These are phyloP conservation scores for Sebastes glaucus DNA, from an alignment of 2,797 vertebrate species.

Conservation along the genomic window DNA sequence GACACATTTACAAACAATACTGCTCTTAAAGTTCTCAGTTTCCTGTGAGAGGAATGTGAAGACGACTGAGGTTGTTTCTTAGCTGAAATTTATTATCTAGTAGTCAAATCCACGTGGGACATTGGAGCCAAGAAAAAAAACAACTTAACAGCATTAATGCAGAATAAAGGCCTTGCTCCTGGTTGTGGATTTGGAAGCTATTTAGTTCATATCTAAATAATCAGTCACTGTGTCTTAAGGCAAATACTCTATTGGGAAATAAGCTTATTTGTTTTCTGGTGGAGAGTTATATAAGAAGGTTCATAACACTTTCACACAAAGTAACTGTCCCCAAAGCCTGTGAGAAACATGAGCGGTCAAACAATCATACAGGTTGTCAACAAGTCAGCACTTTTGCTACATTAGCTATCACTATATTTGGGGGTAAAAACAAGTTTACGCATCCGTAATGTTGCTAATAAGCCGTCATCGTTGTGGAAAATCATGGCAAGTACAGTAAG, in stretches of 20 bases:
- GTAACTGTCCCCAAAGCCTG: background rate
- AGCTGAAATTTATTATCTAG: background rate
- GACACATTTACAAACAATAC: background rate
- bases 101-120: background rate
- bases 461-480: background rate
- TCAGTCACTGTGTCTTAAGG: background rate
- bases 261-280: background rate
- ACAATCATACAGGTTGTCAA: background rate
- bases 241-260: background rate
- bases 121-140: background rate
- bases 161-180: background rate
- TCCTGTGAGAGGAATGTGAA: background rate
- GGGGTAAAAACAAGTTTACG: background rate
- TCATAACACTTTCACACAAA: background rate
- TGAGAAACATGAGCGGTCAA: background rate
- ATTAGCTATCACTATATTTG: background rate
- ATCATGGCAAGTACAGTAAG: background rate
- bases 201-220: background rate
- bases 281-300: background rate
- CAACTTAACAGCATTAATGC: background rate
- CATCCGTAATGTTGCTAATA: background rate
- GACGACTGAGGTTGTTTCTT: background rate
- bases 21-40: background rate
- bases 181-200: background rate
- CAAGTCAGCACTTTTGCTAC: background rate